Base-by-base conservation (phyloP, 2,888 invertebrate genomes). In the Podotricha telesiphe region DNA sequence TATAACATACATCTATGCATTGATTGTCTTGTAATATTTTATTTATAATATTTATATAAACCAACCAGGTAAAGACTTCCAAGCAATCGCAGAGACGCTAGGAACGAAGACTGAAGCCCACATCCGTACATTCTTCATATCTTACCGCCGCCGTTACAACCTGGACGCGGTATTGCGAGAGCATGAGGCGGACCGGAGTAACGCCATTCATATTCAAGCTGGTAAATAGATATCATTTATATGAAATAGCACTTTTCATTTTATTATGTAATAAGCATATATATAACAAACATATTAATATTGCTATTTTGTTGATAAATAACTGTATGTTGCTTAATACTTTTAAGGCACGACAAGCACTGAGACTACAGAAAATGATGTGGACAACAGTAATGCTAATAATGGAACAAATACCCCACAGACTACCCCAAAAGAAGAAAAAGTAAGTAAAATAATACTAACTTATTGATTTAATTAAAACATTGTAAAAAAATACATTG, bases 21-120 rank as follows among this genome's bases (percentile, higher is more conserved):
- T 28, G 28, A 28, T 28, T 28, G 2, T 28, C 28, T 6, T 28
- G 28, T 6, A 28, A 28, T 6, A 28, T 28, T 28, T 28, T 28
- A 28, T 28, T 6, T 28, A 15, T n/a, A 17, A 15, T 45, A 22
- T 15, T 11, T 28, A 11, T 59, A 22, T n/a, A n/a, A 59, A 45
- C 22, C n/a, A 45, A 1, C 37, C 80, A 95, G 96, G 96, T 50
- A 96, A 96, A 83, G 96, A 98, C 87, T 98, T 97, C 87, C 95
- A 97, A 91, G 97, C 98, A 40, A 99, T 99, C 76, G 98, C 99
- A 17, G 98, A 99, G 85, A 96, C 98, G 13, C 95, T 99, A 75
- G 98, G 98, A 73, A 99, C 98, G 64, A 99, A 99, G 93, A 98
- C 97, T 0, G 99, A 98, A 88, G 95, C 96, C 62, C 98, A 99